These are phyloP conservation scores for Cinara cedri DNA, from an alignment of 2,888 invertebrate genomes.

Conservation along the genomic window DNA sequence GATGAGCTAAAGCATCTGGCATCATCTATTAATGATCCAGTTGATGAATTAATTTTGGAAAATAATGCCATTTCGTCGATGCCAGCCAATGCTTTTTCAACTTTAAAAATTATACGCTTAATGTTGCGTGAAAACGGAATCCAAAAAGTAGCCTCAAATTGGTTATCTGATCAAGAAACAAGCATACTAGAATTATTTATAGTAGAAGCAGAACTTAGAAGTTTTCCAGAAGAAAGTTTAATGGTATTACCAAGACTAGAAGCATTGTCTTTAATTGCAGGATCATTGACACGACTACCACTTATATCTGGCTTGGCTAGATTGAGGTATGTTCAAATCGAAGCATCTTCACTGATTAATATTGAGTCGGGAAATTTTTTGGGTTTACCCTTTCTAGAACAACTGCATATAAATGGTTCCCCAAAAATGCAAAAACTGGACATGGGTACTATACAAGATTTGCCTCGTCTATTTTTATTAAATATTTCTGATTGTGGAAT, in stretches of 20 bases:
- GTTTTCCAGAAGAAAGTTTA: constrained; percentile 79
- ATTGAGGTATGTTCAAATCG: constrained; percentile 73
- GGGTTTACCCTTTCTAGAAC: constrained; percentile 73
- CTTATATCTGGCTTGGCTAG: constrained; percentile 74
- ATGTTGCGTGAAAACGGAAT: constrained; percentile 85
- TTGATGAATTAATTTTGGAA: constrained; percentile 86
- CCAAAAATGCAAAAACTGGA: constrained; percentile 73
- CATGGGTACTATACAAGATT: constrained; percentile 74
- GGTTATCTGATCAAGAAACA: constrained; percentile 79
- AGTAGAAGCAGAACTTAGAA: constrained; percentile 81
- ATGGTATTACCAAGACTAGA: constrained; percentile 76
- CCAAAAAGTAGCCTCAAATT: constrained; percentile 80
- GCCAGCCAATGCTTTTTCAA: constrained; percentile 81
- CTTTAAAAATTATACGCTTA: constrained; percentile 75
- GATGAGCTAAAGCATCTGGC: constrained; percentile 76
- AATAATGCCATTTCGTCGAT: constrained; percentile 84
- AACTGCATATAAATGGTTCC: constrained; percentile 73
- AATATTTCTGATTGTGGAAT: constrained; percentile 81
- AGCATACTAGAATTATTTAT: constrained; percentile 81
- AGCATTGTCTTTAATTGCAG: constrained; percentile 82
- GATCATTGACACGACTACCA: constrained; percentile 77
- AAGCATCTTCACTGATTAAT: constrained; percentile 72
- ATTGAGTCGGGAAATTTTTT: constrained; percentile 72
- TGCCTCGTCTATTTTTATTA: constrained; percentile 72
- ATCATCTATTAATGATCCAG: constrained; percentile 71